Percentiles rank a stretch among this genome's conserved stretches.
Evolutionary conservation across 2,797 vertebrate species (phyloP).

Genomic region (Denticeps clupeoides): DNA sequence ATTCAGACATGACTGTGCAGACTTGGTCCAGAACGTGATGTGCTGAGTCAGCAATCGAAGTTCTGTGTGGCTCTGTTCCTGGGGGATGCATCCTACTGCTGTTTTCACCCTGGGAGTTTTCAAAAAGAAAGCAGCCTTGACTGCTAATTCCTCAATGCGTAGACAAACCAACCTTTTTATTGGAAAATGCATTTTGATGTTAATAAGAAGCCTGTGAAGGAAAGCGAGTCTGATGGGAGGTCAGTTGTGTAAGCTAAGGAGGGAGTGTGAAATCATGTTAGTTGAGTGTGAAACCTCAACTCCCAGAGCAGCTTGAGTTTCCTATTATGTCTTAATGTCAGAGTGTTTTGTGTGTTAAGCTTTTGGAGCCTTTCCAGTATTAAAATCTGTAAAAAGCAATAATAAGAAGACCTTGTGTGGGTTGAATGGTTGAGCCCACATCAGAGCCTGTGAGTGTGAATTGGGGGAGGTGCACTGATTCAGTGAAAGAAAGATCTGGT

Average conservation of each 20-base stretch:
- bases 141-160: constrained; percentile 2
- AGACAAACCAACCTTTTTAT: too few species aligned
- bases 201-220: constrained; percentile 33
- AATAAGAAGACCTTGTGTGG: too few species aligned
- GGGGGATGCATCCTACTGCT: too few species aligned
- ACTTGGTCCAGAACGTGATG: too few species aligned
- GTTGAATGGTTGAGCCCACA: background rate
- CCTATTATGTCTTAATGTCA: constrained; percentile 52
- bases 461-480: background rate
- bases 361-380: constrained; percentile 17
- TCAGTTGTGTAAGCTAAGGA: constrained; percentile 32
- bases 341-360: constrained; percentile 15
- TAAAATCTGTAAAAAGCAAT: too few species aligned
- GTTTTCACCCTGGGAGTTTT: too few species aligned
- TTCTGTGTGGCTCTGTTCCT: too few species aligned
- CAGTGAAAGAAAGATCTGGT: background rate
- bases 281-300: constrained; percentile 58
- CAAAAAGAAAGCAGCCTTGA: too few species aligned
- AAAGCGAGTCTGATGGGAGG: constrained; percentile 54
- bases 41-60: too few species aligned
- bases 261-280: constrained; percentile 47
- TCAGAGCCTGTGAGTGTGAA: background rate
- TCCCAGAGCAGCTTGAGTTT: constrained; percentile 57
- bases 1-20: too few species aligned
- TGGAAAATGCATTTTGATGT: too few species aligned